Evolutionary conservation across 2,888 invertebrate genomes (phyloP), one percentile per base, ranked within the genome.

Genomic region (Geophilus truncorum): DNA sequence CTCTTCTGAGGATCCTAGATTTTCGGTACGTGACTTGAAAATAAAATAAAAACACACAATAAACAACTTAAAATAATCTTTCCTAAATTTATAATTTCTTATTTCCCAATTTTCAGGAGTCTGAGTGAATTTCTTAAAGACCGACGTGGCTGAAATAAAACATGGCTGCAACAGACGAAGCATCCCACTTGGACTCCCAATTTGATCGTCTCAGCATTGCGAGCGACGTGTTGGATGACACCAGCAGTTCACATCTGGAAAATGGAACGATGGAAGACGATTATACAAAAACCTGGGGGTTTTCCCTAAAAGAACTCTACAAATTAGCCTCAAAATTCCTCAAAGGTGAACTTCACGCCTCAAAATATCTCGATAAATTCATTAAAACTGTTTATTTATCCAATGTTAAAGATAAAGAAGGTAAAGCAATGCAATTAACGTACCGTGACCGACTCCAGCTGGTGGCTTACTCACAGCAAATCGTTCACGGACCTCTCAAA

Each of bases 361-460:
- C n/a, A n/a, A n/a, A n/a, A n/a, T n/a, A n/a, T n/a, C n/a, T n/a
- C n/a, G n/a, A n/a, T n/a, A n/a, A n/a, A n/a, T n/a, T n/a, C n/a
- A n/a, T n/a, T n/a, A n/a, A n/a, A n/a, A n/a, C n/a, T n/a, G n/a
- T n/a, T n/a, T n/a, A n/a, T n/a, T n/a, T n/a, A n/a, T n/a, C n/a
- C n/a, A n/a, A n/a, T n/a, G n/a, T 89, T 89, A 18, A 88, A 97
- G 98, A 98, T 87, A 97, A 98, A 89, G 94, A 96, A 88, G 97
- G 97, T n/a, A 98, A 97, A 89, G 98, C 97, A 1, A 90, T 98
- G 77, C 96, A 96, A 85, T 90, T 97, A 82, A 94, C 95, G 76
- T 98, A 98, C 87, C 94, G 95, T 87, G 96, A 98, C 86, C 94
- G 96, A 86, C 88, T 97, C 80, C 93, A 93, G 86, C 88, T 98